Evolutionary conservation across 2,888 invertebrate genomes (phyloP), one percentile per base, ranked within the genome.

Genomic region (Hoplodrina ambigua): DNA sequence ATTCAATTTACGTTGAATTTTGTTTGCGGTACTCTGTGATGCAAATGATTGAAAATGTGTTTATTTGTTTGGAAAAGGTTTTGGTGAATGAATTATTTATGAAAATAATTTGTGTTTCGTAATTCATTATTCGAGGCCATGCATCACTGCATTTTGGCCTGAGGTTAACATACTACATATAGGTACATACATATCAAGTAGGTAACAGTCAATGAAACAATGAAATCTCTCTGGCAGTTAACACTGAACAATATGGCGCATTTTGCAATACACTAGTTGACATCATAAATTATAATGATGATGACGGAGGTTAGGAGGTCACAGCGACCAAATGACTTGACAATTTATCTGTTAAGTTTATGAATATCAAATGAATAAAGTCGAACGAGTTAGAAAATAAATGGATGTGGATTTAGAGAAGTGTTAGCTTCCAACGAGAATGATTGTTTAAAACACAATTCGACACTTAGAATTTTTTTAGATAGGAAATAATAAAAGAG

Each of bases 281-380:
- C 67, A 78, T 72, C 82, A 81, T 81, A 72, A 61, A 78, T 78
- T 78, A 72, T 67, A 78, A 78, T 78, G 72, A 57, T 57, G 66
- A 46, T 58, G 81, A 81, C 77, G 69, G 71, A 76, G 81, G 77
- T 76, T 62, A 65, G 49, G 49, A 62, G 65, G 65, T 70, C 77
- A n/a, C 33, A 20, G 52, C 60, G 33, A 55, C 59, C n/a, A 78
- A 81, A 81, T 61, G 72, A 58, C 72, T 72, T 61, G 53, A 72
- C 78, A 78, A 81, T 78, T 78, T 81, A 78, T 81, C 60, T 78
- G 60, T 64, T 63, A 58, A 67, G 78, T 72, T 81, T 78, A 78
- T 72, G 78, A 78, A 78, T 77, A 66, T 64, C 41, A 67, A 66
- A 78, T 55, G 66, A 78, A 72, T 78, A 64, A 78, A 67, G 82